Evolutionary conservation across 2,113 vertebrate species (phyloP).

Genomic region (Opisthocomus hoazin): DNA sequence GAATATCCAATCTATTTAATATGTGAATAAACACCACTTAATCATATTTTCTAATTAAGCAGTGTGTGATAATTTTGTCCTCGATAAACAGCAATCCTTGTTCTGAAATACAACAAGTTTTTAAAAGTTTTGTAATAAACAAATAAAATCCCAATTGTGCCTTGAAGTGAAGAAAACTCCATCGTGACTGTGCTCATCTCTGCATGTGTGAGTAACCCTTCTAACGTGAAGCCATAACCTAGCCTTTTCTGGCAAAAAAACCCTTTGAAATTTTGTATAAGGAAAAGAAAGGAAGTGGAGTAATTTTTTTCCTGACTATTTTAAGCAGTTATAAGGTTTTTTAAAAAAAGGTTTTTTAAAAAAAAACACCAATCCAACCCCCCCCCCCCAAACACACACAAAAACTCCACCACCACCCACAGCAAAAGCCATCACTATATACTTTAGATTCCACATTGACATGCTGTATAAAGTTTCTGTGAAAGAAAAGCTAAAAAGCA

Average conservation of each 20-base stretch:
- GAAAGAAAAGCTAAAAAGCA: neutral
- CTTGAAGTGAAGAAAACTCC: neutral
- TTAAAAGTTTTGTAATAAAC: neutral
- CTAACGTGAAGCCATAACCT: accelerated
- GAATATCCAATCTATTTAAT: neutral
- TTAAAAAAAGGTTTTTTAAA: too few species aligned
- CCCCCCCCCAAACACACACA: neutral
- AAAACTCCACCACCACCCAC: neutral
- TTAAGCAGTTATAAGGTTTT: neutral
- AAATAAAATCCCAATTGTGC: neutral
- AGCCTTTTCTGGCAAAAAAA: neutral
- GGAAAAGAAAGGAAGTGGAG: neutral
- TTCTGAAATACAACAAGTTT: neutral
- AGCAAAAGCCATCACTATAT: neutral
- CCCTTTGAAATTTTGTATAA: neutral
- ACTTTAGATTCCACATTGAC: neutral
- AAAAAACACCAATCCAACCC: neutral
- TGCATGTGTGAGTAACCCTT: neutral
- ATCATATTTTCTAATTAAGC: neutral
- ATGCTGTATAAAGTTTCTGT: neutral
- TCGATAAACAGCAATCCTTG: neutral
- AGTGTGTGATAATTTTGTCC: neutral
- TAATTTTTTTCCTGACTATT: neutral
- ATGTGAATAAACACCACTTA: neutral
- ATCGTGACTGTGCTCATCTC: neutral